Conservation (phyloP, 2,888 invertebrate species). For the Ophioninae sp. region DNA sequence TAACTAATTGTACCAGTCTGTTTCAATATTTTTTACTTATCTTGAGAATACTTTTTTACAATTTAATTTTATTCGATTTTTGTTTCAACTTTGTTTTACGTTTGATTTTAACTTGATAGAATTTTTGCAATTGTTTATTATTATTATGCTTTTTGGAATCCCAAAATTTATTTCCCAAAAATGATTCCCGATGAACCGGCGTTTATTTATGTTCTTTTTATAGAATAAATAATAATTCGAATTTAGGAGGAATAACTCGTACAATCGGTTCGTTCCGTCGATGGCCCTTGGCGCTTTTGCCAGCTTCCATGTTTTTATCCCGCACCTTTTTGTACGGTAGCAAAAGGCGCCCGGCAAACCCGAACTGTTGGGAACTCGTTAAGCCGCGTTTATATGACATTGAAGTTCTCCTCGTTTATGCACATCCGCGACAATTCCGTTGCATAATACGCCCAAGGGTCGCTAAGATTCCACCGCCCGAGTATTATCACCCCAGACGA, state of each 20-base stretch:
- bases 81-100: too few species aligned
- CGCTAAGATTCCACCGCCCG: neutral
- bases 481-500: conserved; percentile 34
- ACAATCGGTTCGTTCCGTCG: neutral
- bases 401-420: conserved; percentile 57
- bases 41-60: too few species aligned
- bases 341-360: conserved; percentile 21
- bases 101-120: too few species aligned
- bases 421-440: conserved; percentile 45
- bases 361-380: conserved; percentile 48
- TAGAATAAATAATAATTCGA: neutral
- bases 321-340: conserved; percentile 33
- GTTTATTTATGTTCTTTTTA: neutral
- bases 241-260: conserved; percentile 23
- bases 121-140: too few species aligned
- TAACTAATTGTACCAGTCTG: too few species aligned
- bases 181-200: neutral
- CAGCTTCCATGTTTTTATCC: conserved; percentile 37
- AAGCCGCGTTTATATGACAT: conserved; percentile 54
- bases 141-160: neutral
- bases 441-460: conserved; percentile 29
- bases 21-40: too few species aligned
- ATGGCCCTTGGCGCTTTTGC: conserved; percentile 50
- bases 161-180: neutral
- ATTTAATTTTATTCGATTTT: too few species aligned